These are phyloP conservation scores for Cecidostiba fungosa DNA, from an alignment of 2,888 invertebrate genomes.

Conservation along the genomic window DNA sequence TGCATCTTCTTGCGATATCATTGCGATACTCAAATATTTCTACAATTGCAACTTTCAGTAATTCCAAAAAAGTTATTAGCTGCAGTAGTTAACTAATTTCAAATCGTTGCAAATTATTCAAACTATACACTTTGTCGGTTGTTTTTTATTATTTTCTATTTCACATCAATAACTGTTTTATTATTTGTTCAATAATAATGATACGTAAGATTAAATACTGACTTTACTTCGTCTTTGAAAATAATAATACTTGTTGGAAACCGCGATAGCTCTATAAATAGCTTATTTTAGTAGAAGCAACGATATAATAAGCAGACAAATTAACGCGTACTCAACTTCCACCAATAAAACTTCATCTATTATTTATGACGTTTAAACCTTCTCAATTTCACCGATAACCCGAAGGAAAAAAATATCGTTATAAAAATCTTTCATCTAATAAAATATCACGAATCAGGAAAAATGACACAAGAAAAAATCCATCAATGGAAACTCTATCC, in stretches of 20 bases:
- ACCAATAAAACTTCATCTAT: neutral
- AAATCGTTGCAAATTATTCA: neutral
- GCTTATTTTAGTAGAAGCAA: too few relatives aligned
- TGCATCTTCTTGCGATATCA: neutral
- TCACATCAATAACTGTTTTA: neutral
- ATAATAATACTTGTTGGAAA: too few relatives aligned
- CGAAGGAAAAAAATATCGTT: neutral
- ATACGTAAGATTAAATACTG: too few relatives aligned
- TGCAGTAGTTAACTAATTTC: neutral
- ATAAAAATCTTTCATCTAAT: neutral
- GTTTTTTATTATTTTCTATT: too few relatives aligned
- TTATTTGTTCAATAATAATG: neutral
- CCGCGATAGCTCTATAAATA: too few relatives aligned
- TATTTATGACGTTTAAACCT: neutral
- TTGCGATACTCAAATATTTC: neutral
- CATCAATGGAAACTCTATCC: neutral
- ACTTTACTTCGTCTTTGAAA: too few relatives aligned
- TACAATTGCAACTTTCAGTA: neutral
- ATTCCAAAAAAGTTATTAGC: neutral
- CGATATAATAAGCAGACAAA: neutral
- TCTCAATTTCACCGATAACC: neutral
- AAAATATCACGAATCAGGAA: neutral
- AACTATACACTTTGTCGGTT: neutral
- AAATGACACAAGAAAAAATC: neutral
- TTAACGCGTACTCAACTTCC: neutral